phyloP scores from a whole-genome alignment of 2,888 invertebrate species.

The Agrochola litura region DNA sequence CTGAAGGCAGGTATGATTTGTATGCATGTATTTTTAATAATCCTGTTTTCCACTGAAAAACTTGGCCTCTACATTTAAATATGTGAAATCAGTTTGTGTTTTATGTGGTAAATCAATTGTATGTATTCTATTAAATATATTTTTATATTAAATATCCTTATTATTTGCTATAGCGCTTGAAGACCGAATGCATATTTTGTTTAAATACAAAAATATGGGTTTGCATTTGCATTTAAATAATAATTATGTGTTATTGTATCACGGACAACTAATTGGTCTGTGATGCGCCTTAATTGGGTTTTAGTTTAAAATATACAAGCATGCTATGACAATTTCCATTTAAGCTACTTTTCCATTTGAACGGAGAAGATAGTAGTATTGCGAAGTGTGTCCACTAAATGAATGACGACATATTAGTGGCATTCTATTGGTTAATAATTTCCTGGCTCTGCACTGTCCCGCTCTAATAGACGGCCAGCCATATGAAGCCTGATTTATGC shows the following conservation, averaged over 20 bases:
- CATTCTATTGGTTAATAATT: neutral
- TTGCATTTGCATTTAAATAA: neutral
- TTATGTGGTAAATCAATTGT: constrained; percentile 2
- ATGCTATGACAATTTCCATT: neutral
- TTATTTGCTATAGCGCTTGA: neutral
- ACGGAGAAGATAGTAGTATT: too few relatives aligned
- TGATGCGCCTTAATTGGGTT: neutral
- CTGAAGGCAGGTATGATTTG: neutral
- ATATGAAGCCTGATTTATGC: neutral
- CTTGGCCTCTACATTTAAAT: neutral
- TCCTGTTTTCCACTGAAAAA: neutral
- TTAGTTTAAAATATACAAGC: neutral
- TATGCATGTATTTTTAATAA: constrained; percentile 11
- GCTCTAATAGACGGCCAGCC: neutral
- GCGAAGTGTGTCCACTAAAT: neutral
- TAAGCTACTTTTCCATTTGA: neutral
- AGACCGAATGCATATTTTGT: neutral
- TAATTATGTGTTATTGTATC: neutral
- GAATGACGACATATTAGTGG: too few relatives aligned
- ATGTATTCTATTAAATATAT: constrained; percentile 1
- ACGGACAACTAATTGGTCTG: neutral
- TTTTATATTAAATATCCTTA: neutral
- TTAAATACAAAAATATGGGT: neutral
- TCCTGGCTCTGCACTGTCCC: neutral
- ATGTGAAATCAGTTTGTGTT: neutral